Evolutionary conservation across 2,113 vertebrate species (phyloP).

Genomic region (Paratilapia polleni): DNA sequence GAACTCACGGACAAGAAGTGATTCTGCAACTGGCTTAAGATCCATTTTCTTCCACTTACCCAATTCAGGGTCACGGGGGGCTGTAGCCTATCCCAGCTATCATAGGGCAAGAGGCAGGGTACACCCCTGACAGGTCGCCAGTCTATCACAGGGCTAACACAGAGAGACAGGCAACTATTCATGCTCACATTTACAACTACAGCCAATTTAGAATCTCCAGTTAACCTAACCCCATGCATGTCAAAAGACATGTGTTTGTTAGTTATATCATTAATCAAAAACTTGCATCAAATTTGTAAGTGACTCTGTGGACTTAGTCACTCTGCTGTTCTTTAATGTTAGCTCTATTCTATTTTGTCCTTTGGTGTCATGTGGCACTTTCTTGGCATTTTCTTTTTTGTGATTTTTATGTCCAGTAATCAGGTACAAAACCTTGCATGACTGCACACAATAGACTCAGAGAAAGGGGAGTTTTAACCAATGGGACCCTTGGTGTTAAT

Average conservation of each 20-base stretch:
- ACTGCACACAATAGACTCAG: slow-evolving; percentile 66
- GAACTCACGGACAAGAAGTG: too few species aligned
- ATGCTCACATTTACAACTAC: too few species aligned
- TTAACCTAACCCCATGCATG: too few species aligned
- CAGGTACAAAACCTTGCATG: slow-evolving; percentile 51
- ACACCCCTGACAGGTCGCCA: too few species aligned
- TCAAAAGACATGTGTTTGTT: not conserved
- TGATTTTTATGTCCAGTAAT: slow-evolving; percentile 70
- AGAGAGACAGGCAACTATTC: too few species aligned
- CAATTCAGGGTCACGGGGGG: too few species aligned
- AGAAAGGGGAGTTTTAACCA: slow-evolving; percentile 67
- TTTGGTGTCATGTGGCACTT: not conserved
- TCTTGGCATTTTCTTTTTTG: slow-evolving; percentile 47
- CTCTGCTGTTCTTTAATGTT: not conserved
- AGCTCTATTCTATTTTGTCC: not conserved
- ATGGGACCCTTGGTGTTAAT: slow-evolving; percentile 67
- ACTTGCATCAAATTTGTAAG: not conserved
- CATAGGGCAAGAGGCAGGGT: too few species aligned
- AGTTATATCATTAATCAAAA: not conserved
- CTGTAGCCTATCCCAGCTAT: too few species aligned
- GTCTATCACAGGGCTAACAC: too few species aligned
- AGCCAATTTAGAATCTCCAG: too few species aligned
- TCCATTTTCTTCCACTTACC: too few species aligned
- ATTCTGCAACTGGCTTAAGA: not conserved
- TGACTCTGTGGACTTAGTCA: not conserved